phyloP scores from a whole-genome alignment of 2,888 invertebrate genomes.

The Thymelicus lineola region DNA sequence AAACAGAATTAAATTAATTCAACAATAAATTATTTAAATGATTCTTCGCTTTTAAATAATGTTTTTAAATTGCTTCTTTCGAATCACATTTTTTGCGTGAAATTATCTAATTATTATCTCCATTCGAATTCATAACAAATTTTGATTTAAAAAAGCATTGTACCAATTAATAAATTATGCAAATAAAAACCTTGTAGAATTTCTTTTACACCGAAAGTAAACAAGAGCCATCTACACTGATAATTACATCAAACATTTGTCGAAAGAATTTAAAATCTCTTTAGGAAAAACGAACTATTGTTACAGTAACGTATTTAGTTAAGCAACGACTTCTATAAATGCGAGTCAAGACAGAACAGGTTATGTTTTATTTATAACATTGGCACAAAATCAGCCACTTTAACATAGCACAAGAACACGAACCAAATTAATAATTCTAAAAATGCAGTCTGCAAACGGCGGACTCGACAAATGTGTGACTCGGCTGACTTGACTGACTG shows the following conservation, averaged over 20 bases:
- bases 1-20: constrained; percentile 1
- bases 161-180: constrained; percentile 14
- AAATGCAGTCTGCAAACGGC: constrained; percentile 72
- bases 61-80: not conserved
- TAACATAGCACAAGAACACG: constrained; percentile 77
- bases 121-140: not conserved
- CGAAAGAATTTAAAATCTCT: constrained; percentile 31
- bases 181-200: constrained; percentile 6
- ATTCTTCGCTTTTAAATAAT: not conserved
- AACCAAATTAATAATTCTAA: constrained; percentile 82
- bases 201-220: constrained; percentile 8
- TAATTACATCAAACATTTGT: constrained; percentile 37
- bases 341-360: constrained; percentile 54
- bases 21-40: not conserved
- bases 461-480: constrained; percentile 65
- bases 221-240: constrained; percentile 14
- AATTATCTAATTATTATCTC: constrained; percentile 1
- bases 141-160: not conserved
- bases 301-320: constrained; percentile 68
- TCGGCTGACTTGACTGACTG: constrained; percentile 52
- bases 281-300: constrained; percentile 41
- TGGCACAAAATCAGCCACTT: constrained; percentile 75
- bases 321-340: constrained; percentile 62
- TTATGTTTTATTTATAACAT: constrained; percentile 79
- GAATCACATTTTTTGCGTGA: not conserved